Conservation (phyloP, 2,797 vertebrate species). For the Scleropages formosus region DNA sequence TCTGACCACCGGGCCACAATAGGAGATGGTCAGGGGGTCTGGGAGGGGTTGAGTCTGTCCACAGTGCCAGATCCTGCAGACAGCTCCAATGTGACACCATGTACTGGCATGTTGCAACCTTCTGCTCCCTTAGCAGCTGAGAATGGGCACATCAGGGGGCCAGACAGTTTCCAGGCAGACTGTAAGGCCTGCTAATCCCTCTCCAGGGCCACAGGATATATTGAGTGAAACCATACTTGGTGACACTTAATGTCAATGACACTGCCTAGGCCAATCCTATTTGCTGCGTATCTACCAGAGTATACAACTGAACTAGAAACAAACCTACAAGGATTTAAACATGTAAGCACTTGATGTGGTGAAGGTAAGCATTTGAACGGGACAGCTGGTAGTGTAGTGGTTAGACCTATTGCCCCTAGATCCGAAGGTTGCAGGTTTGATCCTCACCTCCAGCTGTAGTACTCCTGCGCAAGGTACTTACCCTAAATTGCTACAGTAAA, state of each 20-base stretch:
- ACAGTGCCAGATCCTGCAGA: conserved; percentile 37
- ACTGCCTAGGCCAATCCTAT: neutral
- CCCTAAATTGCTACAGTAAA: too few species aligned
- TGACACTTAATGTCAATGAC: too few species aligned
- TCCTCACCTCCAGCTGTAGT: too few species aligned
- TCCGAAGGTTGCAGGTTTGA: too few species aligned
- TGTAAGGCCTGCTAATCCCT: conserved; percentile 54
- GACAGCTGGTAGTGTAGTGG: too few species aligned
- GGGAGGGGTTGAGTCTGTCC: conserved; percentile 23
- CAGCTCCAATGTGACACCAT: conserved; percentile 43
- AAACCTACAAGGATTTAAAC: neutral
- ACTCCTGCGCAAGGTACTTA: too few species aligned
- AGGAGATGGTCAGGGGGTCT: neutral
- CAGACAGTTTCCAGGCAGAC: conserved; percentile 44
- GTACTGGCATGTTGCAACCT: conserved; percentile 56
- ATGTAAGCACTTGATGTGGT: conserved; percentile 15
- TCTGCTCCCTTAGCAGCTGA: conserved; percentile 55
- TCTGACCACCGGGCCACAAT: conserved; percentile 15
- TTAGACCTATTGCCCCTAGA: too few species aligned
- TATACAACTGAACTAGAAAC: neutral
- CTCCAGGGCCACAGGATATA: conserved; percentile 37
- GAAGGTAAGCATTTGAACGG: too few species aligned
- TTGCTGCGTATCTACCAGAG: neutral
- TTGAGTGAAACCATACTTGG: too few species aligned
- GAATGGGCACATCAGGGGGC: conserved; percentile 44